phyloP scores from a whole-genome alignment of 2,888 invertebrate genomes.

The Agriotes lineatus region DNA sequence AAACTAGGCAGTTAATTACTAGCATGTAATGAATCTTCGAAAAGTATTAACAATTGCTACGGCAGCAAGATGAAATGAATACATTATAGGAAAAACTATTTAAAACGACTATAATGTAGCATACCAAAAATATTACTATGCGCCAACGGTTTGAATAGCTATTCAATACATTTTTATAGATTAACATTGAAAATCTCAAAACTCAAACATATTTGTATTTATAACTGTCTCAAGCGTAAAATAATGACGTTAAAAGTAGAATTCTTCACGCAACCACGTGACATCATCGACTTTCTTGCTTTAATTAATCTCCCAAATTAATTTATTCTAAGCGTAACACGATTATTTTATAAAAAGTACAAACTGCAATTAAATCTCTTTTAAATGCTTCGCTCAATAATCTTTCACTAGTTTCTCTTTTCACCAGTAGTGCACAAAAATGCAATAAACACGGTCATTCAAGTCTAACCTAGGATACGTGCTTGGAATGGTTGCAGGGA shows the following conservation, averaged over 20 bases:
- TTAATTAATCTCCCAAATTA: not conserved
- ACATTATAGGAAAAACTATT: no score
- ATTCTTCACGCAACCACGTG: not conserved
- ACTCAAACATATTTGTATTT: not conserved
- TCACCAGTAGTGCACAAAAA: constrained; percentile 17
- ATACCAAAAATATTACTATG: no score
- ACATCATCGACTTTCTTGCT: not conserved
- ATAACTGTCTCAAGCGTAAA: not conserved
- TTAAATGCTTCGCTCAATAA: constrained; percentile 15
- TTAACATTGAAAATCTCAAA: not conserved
- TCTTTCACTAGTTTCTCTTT: constrained; percentile 24
- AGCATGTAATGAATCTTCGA: no score
- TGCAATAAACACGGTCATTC: constrained; percentile 14
- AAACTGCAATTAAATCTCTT: constrained; percentile 15
- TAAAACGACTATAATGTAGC: no score
- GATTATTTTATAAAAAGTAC: constrained; percentile 7
- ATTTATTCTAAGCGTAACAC: not conserved
- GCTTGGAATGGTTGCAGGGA: constrained; percentile 8
- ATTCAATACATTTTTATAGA: no score
- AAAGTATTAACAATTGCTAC: no score
- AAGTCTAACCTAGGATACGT: constrained; percentile 18
- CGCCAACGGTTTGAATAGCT: no score
- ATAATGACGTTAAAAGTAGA: not conserved
- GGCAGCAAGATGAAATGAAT: no score
- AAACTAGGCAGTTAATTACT: no score